A percentile compares a stretch with the other conserved stretches of the same genome.
Evolutionary conservation across 2,113 vertebrate genomes (phyloP).

Genomic region (Anseranas semipalmata): DNA sequence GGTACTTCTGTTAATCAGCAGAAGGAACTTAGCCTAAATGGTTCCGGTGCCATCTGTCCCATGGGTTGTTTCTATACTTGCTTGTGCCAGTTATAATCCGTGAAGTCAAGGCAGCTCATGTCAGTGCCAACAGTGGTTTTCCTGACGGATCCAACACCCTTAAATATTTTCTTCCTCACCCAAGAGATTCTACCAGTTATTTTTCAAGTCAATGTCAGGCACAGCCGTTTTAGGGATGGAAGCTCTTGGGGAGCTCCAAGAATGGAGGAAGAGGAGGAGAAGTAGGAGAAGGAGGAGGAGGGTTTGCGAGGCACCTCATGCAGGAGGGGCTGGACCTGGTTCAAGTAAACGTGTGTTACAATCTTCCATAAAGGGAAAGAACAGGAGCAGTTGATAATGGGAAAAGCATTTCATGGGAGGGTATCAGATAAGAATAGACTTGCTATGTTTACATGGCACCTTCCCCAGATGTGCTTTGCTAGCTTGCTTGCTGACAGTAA

Average conservation of each 20-base stretch:
- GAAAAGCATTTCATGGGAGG: not conserved
- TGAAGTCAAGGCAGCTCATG: not conserved
- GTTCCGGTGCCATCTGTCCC: not conserved
- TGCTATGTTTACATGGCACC: not conserved
- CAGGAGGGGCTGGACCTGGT: not conserved
- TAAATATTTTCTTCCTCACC: not conserved
- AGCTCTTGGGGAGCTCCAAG: not conserved
- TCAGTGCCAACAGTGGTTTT: not conserved
- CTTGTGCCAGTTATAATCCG: not conserved
- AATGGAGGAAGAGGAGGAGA: not conserved
- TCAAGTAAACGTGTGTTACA: not conserved
- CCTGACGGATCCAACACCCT: not conserved
- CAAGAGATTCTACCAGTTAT: not conserved
- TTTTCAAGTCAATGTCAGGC: not conserved
- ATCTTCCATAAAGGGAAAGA: not conserved
- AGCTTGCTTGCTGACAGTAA: not conserved
- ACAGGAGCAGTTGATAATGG: not conserved
- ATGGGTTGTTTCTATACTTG: not conserved
- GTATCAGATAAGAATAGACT: not conserved
- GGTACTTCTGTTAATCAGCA: not conserved
- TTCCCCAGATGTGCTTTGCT: slow-evolving; percentile 21
- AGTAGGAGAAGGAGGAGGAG: not conserved
- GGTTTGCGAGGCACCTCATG: not conserved
- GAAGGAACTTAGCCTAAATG: not conserved
- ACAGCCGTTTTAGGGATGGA: not conserved